Evolutionary conservation across 2,113 vertebrate genomes (phyloP).

Genomic region (Macaca nemestrina): DNA sequence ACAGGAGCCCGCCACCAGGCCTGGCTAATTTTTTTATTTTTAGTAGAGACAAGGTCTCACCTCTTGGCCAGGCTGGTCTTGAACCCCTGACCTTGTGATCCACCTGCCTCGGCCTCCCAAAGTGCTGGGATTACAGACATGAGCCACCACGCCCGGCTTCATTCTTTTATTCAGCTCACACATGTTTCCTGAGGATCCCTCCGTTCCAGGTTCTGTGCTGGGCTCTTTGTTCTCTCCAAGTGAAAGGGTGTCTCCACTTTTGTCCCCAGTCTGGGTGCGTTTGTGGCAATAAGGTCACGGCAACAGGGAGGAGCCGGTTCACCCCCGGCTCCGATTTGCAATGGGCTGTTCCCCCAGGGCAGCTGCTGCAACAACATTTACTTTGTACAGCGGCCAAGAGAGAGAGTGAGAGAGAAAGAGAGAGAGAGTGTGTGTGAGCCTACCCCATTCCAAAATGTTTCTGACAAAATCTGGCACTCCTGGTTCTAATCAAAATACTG

Average conservation of each 20-base stretch:
- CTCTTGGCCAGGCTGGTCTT: too few relatives aligned
- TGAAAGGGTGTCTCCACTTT: background rate
- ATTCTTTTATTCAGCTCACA: background rate
- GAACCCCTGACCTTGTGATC: too few relatives aligned
- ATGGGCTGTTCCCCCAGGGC: slow-evolving; percentile 29
- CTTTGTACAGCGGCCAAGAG: slow-evolving; percentile 52
- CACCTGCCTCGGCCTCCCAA: too few relatives aligned
- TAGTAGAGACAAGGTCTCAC: too few relatives aligned
- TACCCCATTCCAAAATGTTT: slow-evolving; percentile 56
- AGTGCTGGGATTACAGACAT: too few relatives aligned
- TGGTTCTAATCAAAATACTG: slow-evolving; percentile 72
- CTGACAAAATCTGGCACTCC: slow-evolving; percentile 70
- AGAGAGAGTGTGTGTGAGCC: background rate
- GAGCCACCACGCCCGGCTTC: too few relatives aligned
- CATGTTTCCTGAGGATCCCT: background rate
- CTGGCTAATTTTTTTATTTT: too few relatives aligned
- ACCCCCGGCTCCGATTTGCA: background rate
- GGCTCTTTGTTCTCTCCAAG: background rate
- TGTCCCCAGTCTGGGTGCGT: background rate
- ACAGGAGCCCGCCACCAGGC: too few relatives aligned
- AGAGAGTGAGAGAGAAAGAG: background rate
- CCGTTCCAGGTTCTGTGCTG: background rate
- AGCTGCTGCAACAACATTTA: slow-evolving; percentile 57
- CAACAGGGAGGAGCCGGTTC: background rate
- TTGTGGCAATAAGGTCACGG: background rate